Percentiles rank a stretch among this genome's conserved stretches.
Conservation (phyloP, 2,797 vertebrate species). For the Triplophysa yarkandensis region DNA sequence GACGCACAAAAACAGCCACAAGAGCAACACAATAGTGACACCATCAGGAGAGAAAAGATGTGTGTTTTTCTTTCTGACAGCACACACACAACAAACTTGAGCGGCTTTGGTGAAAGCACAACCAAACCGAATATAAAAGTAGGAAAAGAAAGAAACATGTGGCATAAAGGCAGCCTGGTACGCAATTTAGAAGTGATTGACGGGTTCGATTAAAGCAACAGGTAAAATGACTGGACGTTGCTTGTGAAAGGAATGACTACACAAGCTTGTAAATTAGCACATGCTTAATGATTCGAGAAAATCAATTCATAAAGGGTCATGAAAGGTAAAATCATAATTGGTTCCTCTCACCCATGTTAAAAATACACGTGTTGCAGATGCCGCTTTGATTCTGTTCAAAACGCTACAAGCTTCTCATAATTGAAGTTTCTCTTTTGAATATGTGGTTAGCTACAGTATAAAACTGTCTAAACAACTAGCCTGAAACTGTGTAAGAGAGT, state of each 20-base stretch:
- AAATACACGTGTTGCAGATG: background rate
- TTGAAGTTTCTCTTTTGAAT: background rate
- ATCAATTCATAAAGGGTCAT: constrained; percentile 10
- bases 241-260: constrained; percentile 3
- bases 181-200: constrained; percentile 35
- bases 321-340: constrained; percentile 15
- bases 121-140: constrained; percentile 17
- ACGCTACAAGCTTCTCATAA: background rate
- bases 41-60: constrained; percentile 70
- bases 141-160: constrained; percentile 21
- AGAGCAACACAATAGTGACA: constrained; percentile 76
- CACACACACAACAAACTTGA: constrained; percentile 1
- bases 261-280: constrained; percentile 31
- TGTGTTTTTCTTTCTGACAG: constrained; percentile 14
- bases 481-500: no score
- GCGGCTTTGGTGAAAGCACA: constrained; percentile 32
- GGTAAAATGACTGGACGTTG: constrained; percentile 8
- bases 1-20: constrained; percentile 49
- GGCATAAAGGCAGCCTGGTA: background rate
- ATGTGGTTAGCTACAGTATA: background rate
- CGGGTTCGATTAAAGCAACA: constrained; percentile 38
- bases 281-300: constrained; percentile 22
- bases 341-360: constrained; percentile 13
- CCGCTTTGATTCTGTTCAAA: background rate
- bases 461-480: background rate